Base-by-base conservation (phyloP, 1,140 invertebrate species). In the Cyclargus thomasi region DNA sequence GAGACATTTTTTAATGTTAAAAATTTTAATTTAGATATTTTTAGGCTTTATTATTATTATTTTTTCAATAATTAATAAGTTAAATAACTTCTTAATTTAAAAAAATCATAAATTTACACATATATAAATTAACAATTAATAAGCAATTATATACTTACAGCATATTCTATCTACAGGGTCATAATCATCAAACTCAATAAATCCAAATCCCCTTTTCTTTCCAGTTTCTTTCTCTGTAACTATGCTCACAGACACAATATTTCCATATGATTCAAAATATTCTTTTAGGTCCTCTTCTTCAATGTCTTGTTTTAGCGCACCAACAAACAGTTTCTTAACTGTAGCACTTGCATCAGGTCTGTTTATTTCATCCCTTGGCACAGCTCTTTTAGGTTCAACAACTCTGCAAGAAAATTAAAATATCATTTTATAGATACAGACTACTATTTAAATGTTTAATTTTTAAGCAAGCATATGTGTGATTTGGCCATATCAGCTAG, bases 121-220 rank as follows among this genome's bases (percentile, higher is more conserved):
- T n/a, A n/a, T n/a, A n/a, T n/a, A n/a, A n/a, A n/a, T 47, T 63
- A 36, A 67, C 29, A 66, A 64, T 36, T 53, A 35, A 63, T 35
- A 35, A 3, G 8, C 55, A 20, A 21, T 53, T 66, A 16, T n/a
- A 62, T 69, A 93, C 94, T 93, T 91, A 96, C 95, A 93, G 78
- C 97, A 97, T 81, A 98, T 95, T 91, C 98, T 98, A 83, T 99
- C 97, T 68, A 99, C 97, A 18, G 97, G 95, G 91, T 99, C 97
- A 90, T 98, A 98, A 85, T 99, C 97, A 88, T 98, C 97, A 88
- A 98, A 99, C 85, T 98, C 97, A 17, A 99, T 95, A 87, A 99
- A 99, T 11, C 96, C 97, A 90, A 99, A 99, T 14, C 97, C 97
- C 68, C 97, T 92, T 74, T 97, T 97, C 81, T 97, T 97, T 11